Conservation (phyloP, 2,888 invertebrate species). For the Plebejus argus region DNA sequence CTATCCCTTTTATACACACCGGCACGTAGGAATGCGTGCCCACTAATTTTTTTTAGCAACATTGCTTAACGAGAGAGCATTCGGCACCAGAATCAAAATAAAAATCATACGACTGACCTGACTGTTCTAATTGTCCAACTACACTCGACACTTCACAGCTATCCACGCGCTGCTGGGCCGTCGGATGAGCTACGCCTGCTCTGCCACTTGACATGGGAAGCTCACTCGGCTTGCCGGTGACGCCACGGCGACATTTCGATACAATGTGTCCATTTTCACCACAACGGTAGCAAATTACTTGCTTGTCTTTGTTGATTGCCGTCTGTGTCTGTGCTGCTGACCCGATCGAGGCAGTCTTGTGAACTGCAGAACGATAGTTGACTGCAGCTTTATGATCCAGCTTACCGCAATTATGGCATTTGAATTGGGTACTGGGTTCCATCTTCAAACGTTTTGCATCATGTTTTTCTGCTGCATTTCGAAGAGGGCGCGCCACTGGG, state of each 20-base stretch:
- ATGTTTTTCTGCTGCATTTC: too few species aligned
- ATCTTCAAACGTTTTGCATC: too few species aligned
- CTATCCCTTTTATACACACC: not conserved
- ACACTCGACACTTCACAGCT: not conserved
- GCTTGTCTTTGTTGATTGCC: too few species aligned
- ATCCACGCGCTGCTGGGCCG: slow-evolving; percentile 12
- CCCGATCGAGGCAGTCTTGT: too few species aligned
- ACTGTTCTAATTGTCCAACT: not conserved
- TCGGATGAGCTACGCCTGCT: not conserved
- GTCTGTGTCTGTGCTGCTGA: too few species aligned
- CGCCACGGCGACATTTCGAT: too few species aligned
- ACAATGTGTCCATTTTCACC: not conserved
- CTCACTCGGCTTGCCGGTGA: too few species aligned
- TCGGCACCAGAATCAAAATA: not conserved
- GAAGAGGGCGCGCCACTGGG: too few species aligned
- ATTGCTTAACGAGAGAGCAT: not conserved
- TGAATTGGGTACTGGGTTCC: too few species aligned
- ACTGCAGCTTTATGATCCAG: not conserved
- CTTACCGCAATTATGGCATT: not conserved
- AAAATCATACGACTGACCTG: slow-evolving; percentile 2
- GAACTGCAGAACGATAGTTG: not conserved
- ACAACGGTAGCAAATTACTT: too few species aligned
- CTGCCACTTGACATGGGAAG: not conserved
- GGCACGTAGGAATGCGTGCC: not conserved
- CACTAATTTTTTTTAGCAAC: not conserved